phyloP scores from a whole-genome alignment of 2,797 vertebrate genomes.

The Anabas testudineus region DNA sequence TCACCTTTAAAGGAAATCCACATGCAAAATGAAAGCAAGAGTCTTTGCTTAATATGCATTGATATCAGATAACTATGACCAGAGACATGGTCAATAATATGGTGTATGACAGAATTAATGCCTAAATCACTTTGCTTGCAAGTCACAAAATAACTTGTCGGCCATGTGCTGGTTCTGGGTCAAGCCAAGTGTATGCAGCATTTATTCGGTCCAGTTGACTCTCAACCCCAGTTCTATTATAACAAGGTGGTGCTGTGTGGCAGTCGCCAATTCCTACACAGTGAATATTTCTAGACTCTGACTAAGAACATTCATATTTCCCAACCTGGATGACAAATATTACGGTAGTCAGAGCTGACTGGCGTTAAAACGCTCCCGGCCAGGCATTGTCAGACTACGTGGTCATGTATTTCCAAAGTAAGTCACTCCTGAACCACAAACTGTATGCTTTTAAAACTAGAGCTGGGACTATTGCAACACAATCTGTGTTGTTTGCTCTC shows the following conservation, averaged over 20 bases:
- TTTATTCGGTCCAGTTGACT: slow-evolving; percentile 29
- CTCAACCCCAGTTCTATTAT: slow-evolving; percentile 16
- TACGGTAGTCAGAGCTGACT: slow-evolving; percentile 47
- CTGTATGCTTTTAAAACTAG: slow-evolving; percentile 1
- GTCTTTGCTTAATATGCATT: too few relatives aligned
- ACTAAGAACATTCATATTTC: slow-evolving; percentile 61
- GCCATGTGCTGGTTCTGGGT: slow-evolving; percentile 52
- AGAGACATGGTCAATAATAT: too few relatives aligned
- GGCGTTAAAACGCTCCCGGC: slow-evolving; percentile 39
- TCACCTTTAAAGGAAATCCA: neutral
- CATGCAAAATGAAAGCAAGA: neutral
- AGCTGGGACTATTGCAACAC: neutral
- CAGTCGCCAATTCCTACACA: slow-evolving; percentile 38
- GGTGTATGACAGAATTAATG: neutral
- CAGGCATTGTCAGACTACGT: slow-evolving; percentile 45
- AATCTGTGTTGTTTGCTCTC: slow-evolving; percentile 14
- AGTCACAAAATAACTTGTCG: slow-evolving; percentile 18
- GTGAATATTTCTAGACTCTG: slow-evolving; percentile 65
- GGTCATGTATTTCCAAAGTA: slow-evolving; percentile 54
- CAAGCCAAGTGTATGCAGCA: slow-evolving; percentile 17
- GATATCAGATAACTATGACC: too few relatives aligned
- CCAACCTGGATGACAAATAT: slow-evolving; percentile 60
- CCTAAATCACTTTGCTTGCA: slow-evolving; percentile 31
- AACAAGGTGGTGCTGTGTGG: slow-evolving; percentile 44
- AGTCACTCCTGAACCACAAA: slow-evolving; percentile 31